Percentiles rank a stretch among this genome's conserved stretches.
Evolutionary conservation across 2,888 invertebrate species (phyloP).

Genomic region (Cloeon dipterum): DNA sequence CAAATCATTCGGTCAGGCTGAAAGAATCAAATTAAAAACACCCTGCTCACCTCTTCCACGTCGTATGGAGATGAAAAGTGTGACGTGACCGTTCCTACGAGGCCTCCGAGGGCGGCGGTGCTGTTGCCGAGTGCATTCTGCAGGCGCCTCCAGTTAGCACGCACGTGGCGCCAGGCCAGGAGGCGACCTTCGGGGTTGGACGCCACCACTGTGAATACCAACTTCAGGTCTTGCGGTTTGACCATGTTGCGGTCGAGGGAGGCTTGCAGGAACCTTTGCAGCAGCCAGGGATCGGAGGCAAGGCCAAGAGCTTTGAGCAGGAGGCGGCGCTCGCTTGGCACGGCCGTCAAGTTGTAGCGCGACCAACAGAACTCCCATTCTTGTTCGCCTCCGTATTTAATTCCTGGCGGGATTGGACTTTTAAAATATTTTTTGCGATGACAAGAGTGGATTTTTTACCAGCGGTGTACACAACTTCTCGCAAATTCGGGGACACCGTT

Average conservation of each 20-base stretch:
- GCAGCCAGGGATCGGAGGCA: constrained; percentile 53
- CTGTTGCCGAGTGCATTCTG: constrained; percentile 37
- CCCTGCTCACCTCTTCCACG: constrained; percentile 35
- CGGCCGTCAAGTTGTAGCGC: constrained; percentile 36
- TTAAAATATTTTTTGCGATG: too few species aligned
- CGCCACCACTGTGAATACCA: constrained; percentile 44
- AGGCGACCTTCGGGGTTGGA: constrained; percentile 40
- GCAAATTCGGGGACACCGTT: constrained; percentile 46
- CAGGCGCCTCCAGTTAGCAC: constrained; percentile 42
- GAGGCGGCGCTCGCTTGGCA: constrained; percentile 45
- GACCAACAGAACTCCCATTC: constrained; percentile 65
- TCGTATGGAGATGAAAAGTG: constrained; percentile 50
- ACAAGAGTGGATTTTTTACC: too few species aligned
- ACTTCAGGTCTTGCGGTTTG: constrained; percentile 41
- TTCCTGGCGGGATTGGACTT: constrained; percentile 29
- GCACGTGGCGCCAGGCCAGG: constrained; percentile 49
- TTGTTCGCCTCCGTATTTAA: constrained; percentile 38
- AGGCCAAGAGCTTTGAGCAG: constrained; percentile 47
- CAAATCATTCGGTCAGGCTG: neutral
- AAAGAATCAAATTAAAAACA: neutral
- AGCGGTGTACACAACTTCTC: constrained; percentile 38
- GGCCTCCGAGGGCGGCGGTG: constrained; percentile 33
- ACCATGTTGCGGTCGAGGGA: constrained; percentile 45
- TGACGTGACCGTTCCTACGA: constrained; percentile 37
- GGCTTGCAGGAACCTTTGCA: constrained; percentile 52